Percentiles rank a stretch among this genome's conserved stretches.
phyloP scores from a whole-genome alignment of 2,888 invertebrate genomes.

The Phortica okadai region DNA sequence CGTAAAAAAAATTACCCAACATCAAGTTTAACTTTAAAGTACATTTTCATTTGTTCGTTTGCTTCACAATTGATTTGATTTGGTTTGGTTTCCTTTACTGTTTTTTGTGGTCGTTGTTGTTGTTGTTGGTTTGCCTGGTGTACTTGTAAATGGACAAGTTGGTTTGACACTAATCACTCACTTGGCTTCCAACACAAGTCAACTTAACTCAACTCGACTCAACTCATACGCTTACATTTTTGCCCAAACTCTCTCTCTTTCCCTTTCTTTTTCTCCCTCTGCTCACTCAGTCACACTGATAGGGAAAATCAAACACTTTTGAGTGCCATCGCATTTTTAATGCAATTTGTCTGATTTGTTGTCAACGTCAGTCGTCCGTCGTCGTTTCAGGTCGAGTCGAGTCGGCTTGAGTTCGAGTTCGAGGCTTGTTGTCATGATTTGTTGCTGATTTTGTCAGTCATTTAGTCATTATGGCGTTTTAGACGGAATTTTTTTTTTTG shows the following conservation, averaged over 20 bases:
- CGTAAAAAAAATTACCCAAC: too few relatives aligned
- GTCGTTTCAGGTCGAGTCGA: conserved; percentile 22
- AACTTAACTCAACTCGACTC: conserved; percentile 40
- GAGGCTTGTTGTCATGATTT: conserved; percentile 62
- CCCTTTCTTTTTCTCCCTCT: not conserved
- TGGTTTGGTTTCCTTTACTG: conserved; percentile 44
- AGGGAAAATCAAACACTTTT: conserved; percentile 58
- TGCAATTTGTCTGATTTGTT: conserved; percentile 70
- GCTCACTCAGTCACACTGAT: conserved; percentile 35
- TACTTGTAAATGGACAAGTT: conserved; percentile 55
- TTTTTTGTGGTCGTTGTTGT: not conserved
- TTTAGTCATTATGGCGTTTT: conserved; percentile 61
- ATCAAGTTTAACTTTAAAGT: not conserved
- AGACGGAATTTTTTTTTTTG: conserved; percentile 9
- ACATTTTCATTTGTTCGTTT: conserved; percentile 21
- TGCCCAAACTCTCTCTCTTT: not conserved
- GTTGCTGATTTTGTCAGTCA: conserved; percentile 69
- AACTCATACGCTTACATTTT: not conserved
- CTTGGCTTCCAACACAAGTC: conserved; percentile 47
- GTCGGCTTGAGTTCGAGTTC: conserved; percentile 38
- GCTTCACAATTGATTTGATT: conserved; percentile 61
- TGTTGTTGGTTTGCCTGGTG: conserved; percentile 39
- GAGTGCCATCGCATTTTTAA: conserved; percentile 68
- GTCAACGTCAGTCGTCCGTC: conserved; percentile 59
- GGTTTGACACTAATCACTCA: conserved; percentile 67